Percentiles rank a stretch among this genome's conserved stretches.
These are phyloP conservation scores for Hirundichthys speculiger DNA, from an alignment of 2,113 vertebrate species.

Conservation along the genomic window DNA sequence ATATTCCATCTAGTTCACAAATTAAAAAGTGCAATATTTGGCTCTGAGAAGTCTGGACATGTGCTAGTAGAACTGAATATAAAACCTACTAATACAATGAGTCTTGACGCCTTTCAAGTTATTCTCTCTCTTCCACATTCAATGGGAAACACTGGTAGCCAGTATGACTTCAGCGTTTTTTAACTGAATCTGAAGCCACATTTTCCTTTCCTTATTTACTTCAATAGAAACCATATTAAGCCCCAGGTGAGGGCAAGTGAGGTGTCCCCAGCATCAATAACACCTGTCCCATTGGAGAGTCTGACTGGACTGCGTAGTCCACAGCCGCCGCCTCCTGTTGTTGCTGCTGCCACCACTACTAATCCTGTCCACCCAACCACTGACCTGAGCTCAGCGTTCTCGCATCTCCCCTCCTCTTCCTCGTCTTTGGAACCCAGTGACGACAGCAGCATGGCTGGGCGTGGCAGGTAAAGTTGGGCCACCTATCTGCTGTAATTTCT, in stretches of 20 bases:
- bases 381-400: conserved; percentile 82
- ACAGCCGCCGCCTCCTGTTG: conserved; percentile 71
- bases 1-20: no score
- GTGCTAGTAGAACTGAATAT: no score
- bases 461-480: conserved; percentile 85
- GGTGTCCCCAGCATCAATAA: conserved; percentile 67
- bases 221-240: conserved; percentile 87
- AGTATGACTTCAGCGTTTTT: neutral
- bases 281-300: conserved; percentile 83
- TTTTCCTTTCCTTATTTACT: neutral
- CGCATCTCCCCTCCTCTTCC: conserved; percentile 74
- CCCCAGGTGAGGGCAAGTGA: conserved; percentile 86
- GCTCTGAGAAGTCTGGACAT: no score
- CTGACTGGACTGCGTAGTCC: conserved; percentile 84
- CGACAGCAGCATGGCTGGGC: conserved; percentile 80
- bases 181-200: neutral
- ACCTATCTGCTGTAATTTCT: neutral
- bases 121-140: neutral
- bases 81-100: no score
- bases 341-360: conserved; percentile 44
- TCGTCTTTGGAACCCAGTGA: conserved; percentile 86
- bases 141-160: conserved; percentile 33
- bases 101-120: neutral
- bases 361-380: conserved; percentile 68
- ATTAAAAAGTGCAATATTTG: no score